A percentile compares a stretch with the other conserved stretches of the same genome.
Conservation (phyloP, 2,888 invertebrate species). For the Cheilosia urbana region DNA sequence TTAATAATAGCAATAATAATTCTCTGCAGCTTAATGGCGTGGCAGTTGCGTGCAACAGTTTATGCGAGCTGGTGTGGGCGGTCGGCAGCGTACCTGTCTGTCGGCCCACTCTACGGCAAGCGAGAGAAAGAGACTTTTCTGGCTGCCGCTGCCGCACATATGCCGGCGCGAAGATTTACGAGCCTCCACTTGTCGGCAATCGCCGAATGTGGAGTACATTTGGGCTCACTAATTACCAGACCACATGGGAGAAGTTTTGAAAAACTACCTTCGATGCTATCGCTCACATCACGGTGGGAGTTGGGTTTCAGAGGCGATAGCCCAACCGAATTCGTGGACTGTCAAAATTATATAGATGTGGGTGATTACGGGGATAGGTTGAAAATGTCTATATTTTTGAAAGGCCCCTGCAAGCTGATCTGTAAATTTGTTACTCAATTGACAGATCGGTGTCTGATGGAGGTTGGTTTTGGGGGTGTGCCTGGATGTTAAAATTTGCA, state of each 20-base stretch:
- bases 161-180: conserved; percentile 65
- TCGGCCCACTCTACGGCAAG: conserved; percentile 3
- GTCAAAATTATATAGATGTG: conserved; percentile 34
- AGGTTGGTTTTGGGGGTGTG: background rate
- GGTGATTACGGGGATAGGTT: conserved; percentile 3
- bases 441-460: background rate
- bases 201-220: conserved; percentile 65
- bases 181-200: conserved; percentile 66
- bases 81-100: conserved; percentile 27
- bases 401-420: background rate
- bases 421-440: background rate
- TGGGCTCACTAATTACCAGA: conserved; percentile 69
- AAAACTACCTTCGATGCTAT: conserved; percentile 59
- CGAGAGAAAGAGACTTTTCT: conserved; percentile 3
- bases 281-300: conserved; percentile 44
- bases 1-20: conserved; percentile 72
- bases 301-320: conserved; percentile 2
- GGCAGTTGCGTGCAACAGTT: conserved; percentile 57
- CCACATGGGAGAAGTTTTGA: conserved; percentile 69
- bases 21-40: conserved; percentile 35
- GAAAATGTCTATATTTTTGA: background rate
- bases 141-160: conserved; percentile 19
- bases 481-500: background rate
- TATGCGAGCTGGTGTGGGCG: conserved; percentile 20
- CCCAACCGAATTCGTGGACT: conserved; percentile 18